Conservation (phyloP, 2,113 vertebrate genomes). For the Eulemur macaco region DNA sequence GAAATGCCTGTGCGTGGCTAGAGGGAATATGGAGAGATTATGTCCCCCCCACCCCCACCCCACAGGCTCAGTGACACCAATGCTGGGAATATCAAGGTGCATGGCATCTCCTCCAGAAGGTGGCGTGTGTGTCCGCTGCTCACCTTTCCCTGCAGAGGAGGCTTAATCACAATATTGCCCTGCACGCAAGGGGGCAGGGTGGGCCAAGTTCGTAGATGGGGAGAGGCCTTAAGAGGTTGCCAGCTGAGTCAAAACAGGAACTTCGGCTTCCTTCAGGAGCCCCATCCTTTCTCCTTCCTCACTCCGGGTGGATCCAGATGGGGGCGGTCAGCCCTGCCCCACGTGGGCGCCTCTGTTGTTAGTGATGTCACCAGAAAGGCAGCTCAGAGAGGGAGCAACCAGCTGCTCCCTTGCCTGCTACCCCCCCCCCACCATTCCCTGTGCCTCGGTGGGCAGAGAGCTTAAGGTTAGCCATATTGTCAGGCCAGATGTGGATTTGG, state of each 20-base stretch:
- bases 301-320: conserved; percentile 58
- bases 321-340: background rate
- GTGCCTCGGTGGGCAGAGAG: conserved; percentile 5
- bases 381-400: conserved; percentile 44
- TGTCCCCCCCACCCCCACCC: background rate
- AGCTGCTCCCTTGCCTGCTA: background rate
- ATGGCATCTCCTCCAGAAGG: background rate
- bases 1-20: background rate
- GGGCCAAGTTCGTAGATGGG: background rate
- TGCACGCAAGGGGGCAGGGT: background rate
- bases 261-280: background rate
- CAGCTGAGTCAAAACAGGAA: conserved; percentile 18
- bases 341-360: conserved; percentile 51
- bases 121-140: background rate
- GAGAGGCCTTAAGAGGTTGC: background rate
- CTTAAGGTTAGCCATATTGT: conserved; percentile 64
- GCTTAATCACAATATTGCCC: background rate
- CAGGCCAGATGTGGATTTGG: conserved; percentile 70
- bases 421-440: background rate
- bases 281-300: background rate
- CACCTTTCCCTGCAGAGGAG: background rate
- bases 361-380: conserved; percentile 74
- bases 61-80: background rate
- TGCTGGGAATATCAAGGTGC: background rate
- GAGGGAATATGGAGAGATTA: background rate